Evolutionary conservation across 2,797 vertebrate genomes (phyloP), one percentile per base, ranked within the genome.

Genomic region (Pogonophryne albipinna): DNA sequence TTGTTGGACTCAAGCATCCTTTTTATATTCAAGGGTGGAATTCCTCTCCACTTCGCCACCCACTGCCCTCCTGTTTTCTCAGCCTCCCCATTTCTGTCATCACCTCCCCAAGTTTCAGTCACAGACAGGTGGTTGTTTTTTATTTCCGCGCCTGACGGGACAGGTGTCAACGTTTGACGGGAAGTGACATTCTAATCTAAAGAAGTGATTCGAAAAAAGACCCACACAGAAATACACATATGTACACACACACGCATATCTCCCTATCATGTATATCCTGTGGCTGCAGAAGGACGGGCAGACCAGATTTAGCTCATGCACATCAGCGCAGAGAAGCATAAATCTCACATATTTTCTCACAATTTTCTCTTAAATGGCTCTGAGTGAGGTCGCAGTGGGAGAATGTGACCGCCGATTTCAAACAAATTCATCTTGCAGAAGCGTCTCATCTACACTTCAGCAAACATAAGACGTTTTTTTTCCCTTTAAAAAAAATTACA

Each of bases 171-270:
- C 64, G 79, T 74, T 72, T 85, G 90, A 90, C 76, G 34, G 85
- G 91, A 90, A 91, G 87, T 93, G 91, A 92, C 92, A 93, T 91
- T 94, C 89, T 93, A 93, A 94, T 95, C 89, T 92, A 85, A 89
- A 89, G 73, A 34, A 75, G 79, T 74, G 82, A 88, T 84, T 83
- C 70, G 80, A 23, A 82, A 27, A 82, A 88, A 71, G 71, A 84
- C 61, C 46, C 52, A 61, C 16, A 4, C 61, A 55, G 44, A 61
- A 17, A 69, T 44, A 70, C 65, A 27, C 23, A 76, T 27, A 52
- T 58, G 74, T 23, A 65, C 52, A 68, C 50, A 68, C 50, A 72
- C 47, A 15, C 17, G 10, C 59, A 55, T 31, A 51, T 57, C 56
- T 71, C n/a, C 56, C 59, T 52, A 60, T 76, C 77, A 58, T 61